phyloP scores from a whole-genome alignment of 1,140 invertebrate species.

The Neotoxoptera formosana region DNA sequence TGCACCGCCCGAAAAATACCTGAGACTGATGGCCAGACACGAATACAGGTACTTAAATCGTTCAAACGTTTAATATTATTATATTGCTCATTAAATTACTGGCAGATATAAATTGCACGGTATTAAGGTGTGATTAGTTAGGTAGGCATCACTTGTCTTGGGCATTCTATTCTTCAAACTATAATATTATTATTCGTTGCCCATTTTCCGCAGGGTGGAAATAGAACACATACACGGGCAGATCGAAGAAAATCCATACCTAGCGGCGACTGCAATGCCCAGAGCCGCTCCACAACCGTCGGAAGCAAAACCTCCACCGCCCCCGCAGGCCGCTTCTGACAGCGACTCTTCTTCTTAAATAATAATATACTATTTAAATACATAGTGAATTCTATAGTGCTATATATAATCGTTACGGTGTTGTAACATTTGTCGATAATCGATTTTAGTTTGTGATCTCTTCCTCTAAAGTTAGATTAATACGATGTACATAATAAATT shows the following conservation, averaged over 20 bases:
- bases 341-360: slow-evolving; percentile 43
- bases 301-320: not conserved
- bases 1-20: slow-evolving; percentile 98
- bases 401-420: not conserved
- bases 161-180: not conserved
- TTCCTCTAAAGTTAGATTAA: slow-evolving; percentile 17
- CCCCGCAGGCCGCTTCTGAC: not conserved
- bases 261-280: slow-evolving; percentile 70
- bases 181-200: not conserved
- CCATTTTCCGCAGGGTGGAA: slow-evolving; percentile 72
- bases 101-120: not conserved
- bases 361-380: not conserved
- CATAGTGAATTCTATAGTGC: not conserved
- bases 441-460: slow-evolving; percentile 31
- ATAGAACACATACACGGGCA: slow-evolving; percentile 84
- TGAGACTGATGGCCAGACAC: slow-evolving; percentile 94
- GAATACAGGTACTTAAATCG: slow-evolving; percentile 78
- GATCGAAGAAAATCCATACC: slow-evolving; percentile 74
- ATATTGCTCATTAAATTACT: not conserved
- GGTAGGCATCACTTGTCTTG: not conserved
- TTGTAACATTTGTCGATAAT: not conserved
- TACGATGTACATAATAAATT: slow-evolving; percentile 12
- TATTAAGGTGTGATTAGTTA: not conserved
- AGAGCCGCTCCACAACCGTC: slow-evolving; percentile 62
- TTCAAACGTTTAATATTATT: not conserved